phyloP scores from a whole-genome alignment of 2,888 invertebrate genomes.

The Cataglyphis albicans region DNA sequence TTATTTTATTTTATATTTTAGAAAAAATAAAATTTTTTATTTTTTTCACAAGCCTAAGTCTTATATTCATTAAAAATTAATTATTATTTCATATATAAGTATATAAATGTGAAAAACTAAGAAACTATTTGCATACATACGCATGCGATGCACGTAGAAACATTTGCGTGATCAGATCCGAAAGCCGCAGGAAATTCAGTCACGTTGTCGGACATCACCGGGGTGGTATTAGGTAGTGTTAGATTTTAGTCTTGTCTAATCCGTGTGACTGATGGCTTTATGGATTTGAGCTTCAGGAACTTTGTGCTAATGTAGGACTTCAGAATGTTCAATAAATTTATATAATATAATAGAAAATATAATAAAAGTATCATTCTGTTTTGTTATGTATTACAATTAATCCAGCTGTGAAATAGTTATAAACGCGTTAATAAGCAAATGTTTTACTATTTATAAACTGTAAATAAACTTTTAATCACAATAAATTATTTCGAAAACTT shows the following conservation, averaged over 20 bases:
- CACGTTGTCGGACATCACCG: slow-evolving; percentile 75
- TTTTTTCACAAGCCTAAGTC: neutral
- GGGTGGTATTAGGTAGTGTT: slow-evolving; percentile 75
- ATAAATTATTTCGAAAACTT: slow-evolving; percentile 14
- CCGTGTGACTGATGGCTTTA: slow-evolving; percentile 77
- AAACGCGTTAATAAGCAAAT: neutral
- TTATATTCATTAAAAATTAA: neutral
- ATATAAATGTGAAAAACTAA: slow-evolving; percentile 11
- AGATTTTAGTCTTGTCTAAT: slow-evolving; percentile 78
- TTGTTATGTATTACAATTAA: neutral
- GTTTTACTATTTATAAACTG: slow-evolving; percentile 12
- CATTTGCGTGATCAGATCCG: slow-evolving; percentile 45
- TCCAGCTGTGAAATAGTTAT: neutral
- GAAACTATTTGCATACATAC: slow-evolving; percentile 61
- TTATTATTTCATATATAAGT: neutral
- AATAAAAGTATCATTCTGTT: neutral
- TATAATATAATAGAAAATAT: slow-evolving; percentile 11
- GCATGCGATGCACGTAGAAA: slow-evolving; percentile 17
- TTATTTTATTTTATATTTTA: neutral
- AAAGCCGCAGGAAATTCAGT: slow-evolving; percentile 72
- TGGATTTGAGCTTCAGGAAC: slow-evolving; percentile 50
- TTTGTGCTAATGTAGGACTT: slow-evolving; percentile 54
- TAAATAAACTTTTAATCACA: neutral
- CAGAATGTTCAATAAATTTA: slow-evolving; percentile 67
- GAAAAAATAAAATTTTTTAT: neutral